Base-by-base conservation (phyloP, 2,888 invertebrate species). In the Apamea sordens region DNA sequence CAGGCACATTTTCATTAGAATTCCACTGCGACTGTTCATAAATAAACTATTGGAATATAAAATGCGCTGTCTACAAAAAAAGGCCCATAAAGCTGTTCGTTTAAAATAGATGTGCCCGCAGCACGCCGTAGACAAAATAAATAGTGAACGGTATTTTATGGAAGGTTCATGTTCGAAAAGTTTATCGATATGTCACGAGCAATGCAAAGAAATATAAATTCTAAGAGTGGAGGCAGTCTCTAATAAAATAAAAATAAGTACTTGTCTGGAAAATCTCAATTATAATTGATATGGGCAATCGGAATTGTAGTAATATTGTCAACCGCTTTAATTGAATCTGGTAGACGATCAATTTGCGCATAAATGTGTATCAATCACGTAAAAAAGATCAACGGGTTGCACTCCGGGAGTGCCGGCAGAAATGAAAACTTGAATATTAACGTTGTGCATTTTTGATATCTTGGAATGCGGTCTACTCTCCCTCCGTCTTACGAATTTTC, bases 31-130 rank as follows among this genome's bases (percentile, higher is more conserved):
- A 61, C 53, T 28, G 47, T 63, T n/a, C 82, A 69, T 72, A 85
- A 75, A 86, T 86, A 83, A 82, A 72, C 83, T 77, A 73, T 86
- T 68, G 70, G 83, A 77, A 83, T 68, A 84, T 65, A 82, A 83
- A 83, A 86, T 64, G 44, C 15, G 64, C 13, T 69, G 77, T 82
- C 72, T 73, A 75, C 68, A 83, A 77, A 83, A 59, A 82, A 85
- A 77, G 24, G 56, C 36, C 65, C 73, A 67, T 86, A 77, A 83
- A 83, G 24, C 21, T 71, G 50, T 86, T 61, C 68, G 65, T 86
- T 76, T 70, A 77, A 77, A 82, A 82, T 78, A 76, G 73, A 80
- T 71, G 82, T 80, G 79, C 73, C 73, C 76, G 67, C 44, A 68
- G 72, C 80, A 85, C 80, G 77, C 78, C 72, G 81, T 79, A 65